These are phyloP conservation scores for Hystrix cristata DNA, from an alignment of 2,113 vertebrate genomes.

Conservation along the genomic window DNA sequence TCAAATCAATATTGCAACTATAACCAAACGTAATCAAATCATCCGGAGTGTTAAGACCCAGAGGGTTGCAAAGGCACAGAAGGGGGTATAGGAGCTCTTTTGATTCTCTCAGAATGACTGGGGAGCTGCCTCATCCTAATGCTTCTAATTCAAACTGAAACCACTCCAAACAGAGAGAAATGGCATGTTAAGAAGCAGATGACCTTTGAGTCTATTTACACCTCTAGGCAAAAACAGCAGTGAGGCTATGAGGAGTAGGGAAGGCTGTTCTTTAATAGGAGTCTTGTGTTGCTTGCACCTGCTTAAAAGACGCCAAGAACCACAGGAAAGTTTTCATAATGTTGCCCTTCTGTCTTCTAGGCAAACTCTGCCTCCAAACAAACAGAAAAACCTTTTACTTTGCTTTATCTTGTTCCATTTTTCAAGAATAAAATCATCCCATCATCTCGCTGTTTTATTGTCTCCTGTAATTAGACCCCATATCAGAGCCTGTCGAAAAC, in stretches of 20 bases:
- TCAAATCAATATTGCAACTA: slow-evolving; percentile 77
- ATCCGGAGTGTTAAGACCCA: slow-evolving; percentile 65
- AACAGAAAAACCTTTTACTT: slow-evolving; percentile 51
- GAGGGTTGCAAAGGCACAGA: slow-evolving; percentile 59
- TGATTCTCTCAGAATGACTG: slow-evolving; percentile 70
- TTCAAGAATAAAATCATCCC: slow-evolving; percentile 47
- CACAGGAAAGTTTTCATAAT: slow-evolving; percentile 60
- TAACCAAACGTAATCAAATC: slow-evolving; percentile 80
- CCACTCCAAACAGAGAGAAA: slow-evolving; percentile 57
- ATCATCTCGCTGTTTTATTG: slow-evolving; percentile 29
- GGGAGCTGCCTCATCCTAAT: slow-evolving; percentile 64
- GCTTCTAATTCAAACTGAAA: slow-evolving; percentile 69
- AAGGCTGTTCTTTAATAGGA: slow-evolving; percentile 67
- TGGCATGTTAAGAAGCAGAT: slow-evolving; percentile 71
- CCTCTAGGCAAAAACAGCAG: slow-evolving; percentile 75
- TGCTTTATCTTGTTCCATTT: slow-evolving; percentile 63
- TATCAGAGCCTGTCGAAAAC: neutral
- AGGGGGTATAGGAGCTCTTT: slow-evolving; percentile 26
- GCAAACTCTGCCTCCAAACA: slow-evolving; percentile 44
- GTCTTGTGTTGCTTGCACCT: slow-evolving; percentile 51
- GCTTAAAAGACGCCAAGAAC: slow-evolving; percentile 62
- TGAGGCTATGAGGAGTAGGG: slow-evolving; percentile 27
- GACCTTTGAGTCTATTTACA: slow-evolving; percentile 84
- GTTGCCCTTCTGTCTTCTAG: slow-evolving; percentile 24
- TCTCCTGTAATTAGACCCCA: slow-evolving; percentile 31